Base-by-base conservation (phyloP, 37 sponge, comb jelly and placozoan species). In the Ephydatia muelleri region DNA sequence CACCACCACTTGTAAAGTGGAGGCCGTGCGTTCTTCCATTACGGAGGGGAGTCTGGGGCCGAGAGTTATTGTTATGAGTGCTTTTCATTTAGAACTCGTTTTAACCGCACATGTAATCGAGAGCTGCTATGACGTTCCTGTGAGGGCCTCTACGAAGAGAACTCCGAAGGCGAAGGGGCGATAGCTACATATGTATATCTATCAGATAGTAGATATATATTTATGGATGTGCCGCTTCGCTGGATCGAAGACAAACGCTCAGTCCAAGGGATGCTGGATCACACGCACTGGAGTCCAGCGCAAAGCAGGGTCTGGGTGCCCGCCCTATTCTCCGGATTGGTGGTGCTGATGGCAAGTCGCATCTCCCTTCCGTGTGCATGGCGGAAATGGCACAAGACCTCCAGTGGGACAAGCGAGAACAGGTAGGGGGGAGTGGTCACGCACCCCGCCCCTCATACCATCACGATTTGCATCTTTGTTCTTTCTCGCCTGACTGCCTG, bases 281-380 rank as follows among this genome's bases (percentile, higher is more conserved):
- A 64, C 26, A 25, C 69, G 19, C 47, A 29, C 28, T 88, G 88
- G 88, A 75, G 22, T 6, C 64, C 23, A 0, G 21, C 28, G 8
- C 77, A 88, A 72, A 26, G 9, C 35, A 36, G 78, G 16, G 38
- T 77, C 57, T 88, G 88, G 88, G 11, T 82, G 28, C 43, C 49
- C 4, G 49, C 48, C 13, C 70, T 81, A 65, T 76, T 88, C 29
- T 47, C 65, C 38, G 83, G 83, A 22, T 22, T 82, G 77, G 39
- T 76, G 23, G 64, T 66, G 57, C 71, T 88, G 27, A 76, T 82
- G 82, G 65, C 37, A 48, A 49, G 35, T 66, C 83, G 78, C 23
- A 68, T 37, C 48, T 70, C 82, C 3, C 70, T 88, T 1, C 82
- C n/a, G 29, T 88, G n/a, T 49, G 77, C 70, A 64, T 88, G 34